Base-by-base conservation (phyloP, 2,888 invertebrate species). In the Metellina segmentata region DNA sequence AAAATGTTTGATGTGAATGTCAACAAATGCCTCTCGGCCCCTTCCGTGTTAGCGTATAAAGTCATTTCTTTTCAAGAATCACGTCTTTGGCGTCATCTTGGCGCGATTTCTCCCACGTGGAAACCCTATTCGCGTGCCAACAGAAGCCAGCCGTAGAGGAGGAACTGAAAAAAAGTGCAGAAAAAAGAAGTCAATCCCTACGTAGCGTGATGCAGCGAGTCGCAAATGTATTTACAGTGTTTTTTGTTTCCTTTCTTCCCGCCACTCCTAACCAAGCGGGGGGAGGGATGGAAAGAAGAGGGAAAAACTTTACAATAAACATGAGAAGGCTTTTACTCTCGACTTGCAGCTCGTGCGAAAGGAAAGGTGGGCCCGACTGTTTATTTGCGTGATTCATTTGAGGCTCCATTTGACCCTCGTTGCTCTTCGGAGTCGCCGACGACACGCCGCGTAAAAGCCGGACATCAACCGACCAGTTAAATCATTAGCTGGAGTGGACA, bases 281-380 rank as follows among this genome's bases (percentile, higher is more conserved):
- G 20, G 69, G 49, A 51, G 48, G 34, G 71, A 34, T 81, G 72
- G 83, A 78, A 78, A 77, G 71, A 88, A 83, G 79, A 79, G 52
- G 51, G 61, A 61, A 61, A 74, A 85, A 74, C 48, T 78, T 85
- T 83, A 90, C 89, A 90, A 83, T 90, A 90, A 90, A 90, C 89
- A 85, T 90, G 89, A 90, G 83, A 90, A 90, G 83, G 89, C 89
- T 90, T 90, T 90, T 90, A 90, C 83, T 85, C 81, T 77, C 79
- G 71, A 78, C 79, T 87, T 87, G 79, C 79, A 79, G 20, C 48
- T 71, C 71, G 81, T 81, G 81, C 81, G 72, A 81, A 88, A 81
- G 70, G 71, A n/a, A 51, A 81, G 81, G 81, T 20, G 87, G 51
- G 61, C 49, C 48, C 34, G 61, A 19, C 53, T 88, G 88, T 88